These are phyloP conservation scores for Drosophila monieri DNA, from an alignment of 2,888 invertebrate genomes.

Conservation along the genomic window DNA sequence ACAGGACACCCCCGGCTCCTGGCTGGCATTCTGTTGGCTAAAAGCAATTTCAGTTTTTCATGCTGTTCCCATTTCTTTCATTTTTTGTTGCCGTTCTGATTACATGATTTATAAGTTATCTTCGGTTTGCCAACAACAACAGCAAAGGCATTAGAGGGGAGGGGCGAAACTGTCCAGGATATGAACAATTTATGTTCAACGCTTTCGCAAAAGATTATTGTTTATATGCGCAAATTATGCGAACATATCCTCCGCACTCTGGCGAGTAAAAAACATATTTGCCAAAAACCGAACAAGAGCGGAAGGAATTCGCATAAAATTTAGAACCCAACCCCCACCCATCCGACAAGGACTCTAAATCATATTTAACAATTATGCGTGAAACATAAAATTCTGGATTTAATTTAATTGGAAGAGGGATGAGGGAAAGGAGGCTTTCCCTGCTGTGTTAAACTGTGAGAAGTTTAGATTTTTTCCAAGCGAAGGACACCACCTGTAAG, in stretches of 20 bases:
- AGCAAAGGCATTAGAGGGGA: constrained; percentile 47
- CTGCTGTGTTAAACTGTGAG: constrained; percentile 34
- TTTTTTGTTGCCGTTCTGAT: constrained; percentile 58
- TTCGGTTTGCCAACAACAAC: constrained; percentile 63
- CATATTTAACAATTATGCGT: constrained; percentile 70
- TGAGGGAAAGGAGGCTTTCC: not conserved
- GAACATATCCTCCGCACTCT: constrained; percentile 11
- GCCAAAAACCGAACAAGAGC: constrained; percentile 18
- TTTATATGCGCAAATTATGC: constrained; percentile 74
- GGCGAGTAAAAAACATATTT: constrained; percentile 64
- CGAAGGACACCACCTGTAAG: constrained; percentile 45
- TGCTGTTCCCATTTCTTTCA: constrained; percentile 38
- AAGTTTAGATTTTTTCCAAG: constrained; percentile 18
- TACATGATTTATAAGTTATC: constrained; percentile 78
- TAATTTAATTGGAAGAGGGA: constrained; percentile 44
- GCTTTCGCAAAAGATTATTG: constrained; percentile 71
- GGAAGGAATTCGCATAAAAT: constrained; percentile 46
- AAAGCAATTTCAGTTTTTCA: constrained; percentile 79
- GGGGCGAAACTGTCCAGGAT: constrained; percentile 36
- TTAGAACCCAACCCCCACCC: not conserved
- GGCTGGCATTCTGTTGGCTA: constrained; percentile 22
- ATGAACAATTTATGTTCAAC: constrained; percentile 68
- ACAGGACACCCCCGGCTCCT: constrained; percentile 14
- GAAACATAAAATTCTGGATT: constrained; percentile 38
- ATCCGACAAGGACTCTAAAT: constrained; percentile 59